phyloP scores from a whole-genome alignment of 2,888 invertebrate genomes.

The Perdita meconis region DNA sequence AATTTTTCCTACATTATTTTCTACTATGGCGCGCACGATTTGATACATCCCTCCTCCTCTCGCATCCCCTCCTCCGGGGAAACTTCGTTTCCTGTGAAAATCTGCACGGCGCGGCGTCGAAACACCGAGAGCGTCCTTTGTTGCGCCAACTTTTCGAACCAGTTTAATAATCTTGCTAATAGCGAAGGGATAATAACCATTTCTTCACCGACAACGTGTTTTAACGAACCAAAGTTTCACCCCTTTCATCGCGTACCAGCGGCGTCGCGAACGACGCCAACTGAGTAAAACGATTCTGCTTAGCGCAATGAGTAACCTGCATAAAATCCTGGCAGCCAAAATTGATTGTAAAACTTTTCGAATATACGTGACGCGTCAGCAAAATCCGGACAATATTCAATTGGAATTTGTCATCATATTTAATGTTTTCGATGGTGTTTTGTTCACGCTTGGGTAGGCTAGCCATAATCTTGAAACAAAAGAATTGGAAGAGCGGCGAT shows the following conservation, averaged over 20 bases:
- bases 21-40: too few species aligned
- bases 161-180: constrained; percentile 44
- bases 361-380: too few species aligned
- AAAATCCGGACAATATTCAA: too few species aligned
- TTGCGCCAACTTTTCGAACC: constrained; percentile 27
- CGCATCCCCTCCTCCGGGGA: neutral
- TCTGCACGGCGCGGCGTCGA: neutral
- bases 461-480: too few species aligned
- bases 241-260: constrained; percentile 24
- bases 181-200: constrained; percentile 39
- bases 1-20: neutral
- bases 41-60: neutral
- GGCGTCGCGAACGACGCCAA: constrained; percentile 1
- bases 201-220: constrained; percentile 34
- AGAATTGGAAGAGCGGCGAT: too few species aligned
- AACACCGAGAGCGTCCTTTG: constrained; percentile 17
- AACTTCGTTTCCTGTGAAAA: neutral
- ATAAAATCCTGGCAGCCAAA: neutral
- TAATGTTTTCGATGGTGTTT: too few species aligned
- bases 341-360: constrained; percentile 6
- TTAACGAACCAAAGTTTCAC: constrained; percentile 33
- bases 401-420: too few species aligned
- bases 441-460: too few species aligned
- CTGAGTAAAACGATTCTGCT: constrained; percentile 11
- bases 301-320: constrained; percentile 3